A percentile compares a stretch with the other conserved stretches of the same genome.
Conservation (phyloP, 2,113 vertebrate genomes). For the Oryzias curvinotus region DNA sequence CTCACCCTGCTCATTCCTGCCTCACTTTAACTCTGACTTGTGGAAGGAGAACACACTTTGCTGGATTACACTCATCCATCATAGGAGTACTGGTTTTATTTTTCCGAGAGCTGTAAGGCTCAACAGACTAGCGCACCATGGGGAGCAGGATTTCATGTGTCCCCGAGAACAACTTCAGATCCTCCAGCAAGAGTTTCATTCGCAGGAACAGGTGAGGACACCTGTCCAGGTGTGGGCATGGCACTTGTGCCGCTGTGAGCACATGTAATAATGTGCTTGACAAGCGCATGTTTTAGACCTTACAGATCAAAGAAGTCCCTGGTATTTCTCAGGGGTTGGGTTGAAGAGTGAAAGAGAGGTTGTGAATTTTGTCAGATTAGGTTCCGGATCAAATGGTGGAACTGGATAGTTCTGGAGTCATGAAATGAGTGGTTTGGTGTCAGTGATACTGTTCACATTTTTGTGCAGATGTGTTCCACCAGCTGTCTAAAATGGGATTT, state of each 20-base stretch:
- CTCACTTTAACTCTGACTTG: conserved; percentile 67
- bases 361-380: conserved; percentile 45
- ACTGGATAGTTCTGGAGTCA: conserved; percentile 30
- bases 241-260: conserved; percentile 9
- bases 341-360: conserved; percentile 42
- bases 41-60: conserved; percentile 34
- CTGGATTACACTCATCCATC: conserved; percentile 64
- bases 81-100: conserved; percentile 32
- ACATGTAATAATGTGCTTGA: conserved; percentile 22
- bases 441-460: conserved; percentile 47
- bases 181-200: conserved; percentile 81
- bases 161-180: conserved; percentile 79
- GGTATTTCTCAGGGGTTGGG: conserved; percentile 54
- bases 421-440: neutral
- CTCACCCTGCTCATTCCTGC: conserved; percentile 44
- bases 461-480: conserved; percentile 53
- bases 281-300: conserved; percentile 39
- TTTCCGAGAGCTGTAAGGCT: conserved; percentile 16
- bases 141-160: conserved; percentile 82
- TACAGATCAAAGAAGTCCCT: conserved; percentile 47
- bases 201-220: conserved; percentile 79
- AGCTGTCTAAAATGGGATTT: conserved; percentile 56
- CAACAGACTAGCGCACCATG: conserved; percentile 62
- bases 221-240: conserved; percentile 4
- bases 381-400: conserved; percentile 48